phyloP scores from a whole-genome alignment of 2,888 invertebrate genomes.

The Allygus modestus region DNA sequence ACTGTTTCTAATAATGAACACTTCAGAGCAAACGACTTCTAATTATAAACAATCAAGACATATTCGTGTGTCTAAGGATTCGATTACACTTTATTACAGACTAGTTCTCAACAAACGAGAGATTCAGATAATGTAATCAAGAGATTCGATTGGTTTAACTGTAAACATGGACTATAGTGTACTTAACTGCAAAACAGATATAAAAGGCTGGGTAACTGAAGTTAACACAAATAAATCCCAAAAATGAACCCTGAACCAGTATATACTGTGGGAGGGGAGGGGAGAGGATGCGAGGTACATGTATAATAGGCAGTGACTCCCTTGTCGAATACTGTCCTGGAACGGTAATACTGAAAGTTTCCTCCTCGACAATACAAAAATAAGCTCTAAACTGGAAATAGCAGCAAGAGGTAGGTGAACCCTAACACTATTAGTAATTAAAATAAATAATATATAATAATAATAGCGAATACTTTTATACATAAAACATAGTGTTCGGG shows the following conservation, averaged over 20 bases:
- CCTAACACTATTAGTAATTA: slow-evolving; percentile 56
- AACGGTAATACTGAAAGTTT: slow-evolving; percentile 39
- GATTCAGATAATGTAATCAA: not conserved
- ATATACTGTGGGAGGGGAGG: not conserved
- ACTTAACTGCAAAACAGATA: not conserved
- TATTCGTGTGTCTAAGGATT: not conserved
- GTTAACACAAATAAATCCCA: not conserved
- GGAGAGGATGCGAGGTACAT: not conserved
- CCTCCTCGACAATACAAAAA: slow-evolving; percentile 30
- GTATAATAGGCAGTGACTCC: slow-evolving; percentile 10
- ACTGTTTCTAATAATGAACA: slow-evolving; percentile 8
- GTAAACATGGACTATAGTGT: not conserved
- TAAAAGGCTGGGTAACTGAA: not conserved
- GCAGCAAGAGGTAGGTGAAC: slow-evolving; percentile 58
- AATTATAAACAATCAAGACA: not conserved
- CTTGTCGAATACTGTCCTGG: slow-evolving; percentile 30
- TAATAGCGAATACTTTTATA: slow-evolving; percentile 41
- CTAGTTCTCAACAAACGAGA: not conserved
- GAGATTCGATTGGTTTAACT: not conserved
- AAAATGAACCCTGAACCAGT: slow-evolving; percentile 10
- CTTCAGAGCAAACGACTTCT: not conserved
- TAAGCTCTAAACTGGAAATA: slow-evolving; percentile 47
- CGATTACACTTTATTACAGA: not conserved
- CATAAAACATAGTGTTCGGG: not conserved
- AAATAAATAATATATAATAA: slow-evolving; percentile 53